These are phyloP conservation scores for Apostichopus japonicus DNA, from an alignment of 35 echinoderm and acorn worm species.

Conservation along the genomic window DNA sequence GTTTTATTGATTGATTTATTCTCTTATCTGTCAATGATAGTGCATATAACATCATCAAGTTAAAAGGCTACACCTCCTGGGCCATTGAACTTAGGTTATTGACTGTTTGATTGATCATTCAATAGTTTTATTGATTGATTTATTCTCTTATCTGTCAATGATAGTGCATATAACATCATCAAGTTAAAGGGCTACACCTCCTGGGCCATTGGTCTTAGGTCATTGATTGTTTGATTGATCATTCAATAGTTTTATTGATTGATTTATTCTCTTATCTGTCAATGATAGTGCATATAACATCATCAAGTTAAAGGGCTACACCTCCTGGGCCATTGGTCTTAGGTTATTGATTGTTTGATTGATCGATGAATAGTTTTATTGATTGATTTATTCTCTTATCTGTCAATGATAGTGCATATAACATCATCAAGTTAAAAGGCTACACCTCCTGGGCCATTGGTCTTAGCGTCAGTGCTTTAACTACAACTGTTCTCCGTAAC, in stretches of 20 bases:
- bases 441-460: constrained; percentile 97
- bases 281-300: constrained; percentile 87
- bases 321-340: constrained; percentile 93
- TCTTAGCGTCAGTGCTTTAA: constrained; percentile 70
- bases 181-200: constrained; percentile 76
- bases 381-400: no score
- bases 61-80: constrained; percentile 86
- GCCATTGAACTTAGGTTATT: constrained; percentile 74
- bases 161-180: constrained; percentile 85
- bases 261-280: no score
- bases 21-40: neutral
- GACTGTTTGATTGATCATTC: no score
- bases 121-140: no score
- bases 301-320: constrained; percentile 89
- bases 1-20: no score
- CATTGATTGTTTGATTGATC: no score
- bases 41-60: constrained; percentile 80
- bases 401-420: constrained; percentile 72
- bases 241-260: no score
- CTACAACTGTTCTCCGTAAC: constrained; percentile 65
- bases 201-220: constrained; percentile 89
- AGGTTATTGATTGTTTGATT: constrained; percentile 5
- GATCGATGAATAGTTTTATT: no score
- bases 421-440: constrained; percentile 86
- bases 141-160: no score